phyloP scores from a whole-genome alignment of 2,888 invertebrate species.

The Nasonovia ribisnigri region DNA sequence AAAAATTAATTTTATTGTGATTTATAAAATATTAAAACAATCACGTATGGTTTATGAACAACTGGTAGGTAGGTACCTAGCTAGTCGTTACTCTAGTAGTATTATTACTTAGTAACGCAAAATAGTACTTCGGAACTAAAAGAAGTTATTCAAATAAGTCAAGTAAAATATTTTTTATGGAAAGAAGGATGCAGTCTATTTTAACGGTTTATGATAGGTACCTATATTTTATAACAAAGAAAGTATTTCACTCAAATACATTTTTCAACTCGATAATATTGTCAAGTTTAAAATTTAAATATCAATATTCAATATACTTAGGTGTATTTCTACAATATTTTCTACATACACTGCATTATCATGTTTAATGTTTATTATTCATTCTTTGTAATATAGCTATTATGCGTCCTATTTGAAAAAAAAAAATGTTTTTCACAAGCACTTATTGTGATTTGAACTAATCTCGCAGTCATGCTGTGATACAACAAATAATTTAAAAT shows the following conservation, averaged over 20 bases:
- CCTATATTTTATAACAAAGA: too few relatives aligned
- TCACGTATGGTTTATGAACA: too few relatives aligned
- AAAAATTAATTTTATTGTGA: too few relatives aligned
- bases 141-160: background rate
- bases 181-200: background rate
- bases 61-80: too few relatives aligned
- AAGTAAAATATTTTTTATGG: background rate
- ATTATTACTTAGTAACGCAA: too few relatives aligned
- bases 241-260: too few relatives aligned
- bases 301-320: background rate
- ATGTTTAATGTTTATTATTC: background rate
- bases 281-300: background rate
- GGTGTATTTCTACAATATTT: background rate
- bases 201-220: too few relatives aligned
- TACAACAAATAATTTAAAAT: background rate
- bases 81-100: too few relatives aligned
- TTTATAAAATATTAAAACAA: too few relatives aligned
- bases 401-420: background rate
- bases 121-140: background rate
- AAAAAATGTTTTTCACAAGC: background rate
- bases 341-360: background rate
- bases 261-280: background rate
- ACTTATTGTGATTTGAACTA: background rate
- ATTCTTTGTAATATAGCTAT: background rate
- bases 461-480: background rate